Evolutionary conservation across 1,140 invertebrate species (phyloP).

Genomic region (Liolophura sinensis): DNA sequence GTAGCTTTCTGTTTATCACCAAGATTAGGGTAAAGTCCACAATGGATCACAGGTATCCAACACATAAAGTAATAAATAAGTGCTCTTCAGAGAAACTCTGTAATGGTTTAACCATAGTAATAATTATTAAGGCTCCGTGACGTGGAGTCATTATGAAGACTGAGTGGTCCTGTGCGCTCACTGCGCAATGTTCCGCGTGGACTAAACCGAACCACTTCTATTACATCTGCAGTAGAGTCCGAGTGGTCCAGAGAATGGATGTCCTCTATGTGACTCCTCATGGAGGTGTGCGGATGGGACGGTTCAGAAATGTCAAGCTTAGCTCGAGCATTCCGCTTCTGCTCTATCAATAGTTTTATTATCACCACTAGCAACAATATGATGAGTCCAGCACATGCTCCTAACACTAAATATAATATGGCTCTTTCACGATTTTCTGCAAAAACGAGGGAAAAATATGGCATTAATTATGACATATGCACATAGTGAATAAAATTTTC

Average conservation of each 20-base stretch:
- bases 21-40: too few species aligned
- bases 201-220: constrained; percentile 43
- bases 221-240: constrained; percentile 38
- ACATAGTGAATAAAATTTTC: neutral
- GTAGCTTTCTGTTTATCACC: too few species aligned
- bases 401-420: constrained; percentile 76
- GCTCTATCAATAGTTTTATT: constrained; percentile 67
- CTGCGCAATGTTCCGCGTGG: constrained; percentile 24
- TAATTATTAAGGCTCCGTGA: too few species aligned
- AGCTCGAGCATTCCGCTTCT: constrained; percentile 63
- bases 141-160: too few species aligned
- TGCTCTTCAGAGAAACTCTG: neutral
- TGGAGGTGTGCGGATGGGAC: constrained; percentile 37
- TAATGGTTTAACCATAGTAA: constrained; percentile 29
- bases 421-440: constrained; percentile 78
- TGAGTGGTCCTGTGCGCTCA: neutral
- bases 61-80: neutral
- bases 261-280: constrained; percentile 21
- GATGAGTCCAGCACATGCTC: constrained; percentile 70
- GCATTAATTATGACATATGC: constrained; percentile 3
- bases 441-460: constrained; percentile 28
- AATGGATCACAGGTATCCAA: constrained; percentile 4
- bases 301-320: constrained; percentile 73
- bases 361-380: constrained; percentile 71
- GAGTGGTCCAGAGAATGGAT: constrained; percentile 32